Base-by-base conservation (phyloP, 1,140 invertebrate species). In the Cyclargus thomasi region DNA sequence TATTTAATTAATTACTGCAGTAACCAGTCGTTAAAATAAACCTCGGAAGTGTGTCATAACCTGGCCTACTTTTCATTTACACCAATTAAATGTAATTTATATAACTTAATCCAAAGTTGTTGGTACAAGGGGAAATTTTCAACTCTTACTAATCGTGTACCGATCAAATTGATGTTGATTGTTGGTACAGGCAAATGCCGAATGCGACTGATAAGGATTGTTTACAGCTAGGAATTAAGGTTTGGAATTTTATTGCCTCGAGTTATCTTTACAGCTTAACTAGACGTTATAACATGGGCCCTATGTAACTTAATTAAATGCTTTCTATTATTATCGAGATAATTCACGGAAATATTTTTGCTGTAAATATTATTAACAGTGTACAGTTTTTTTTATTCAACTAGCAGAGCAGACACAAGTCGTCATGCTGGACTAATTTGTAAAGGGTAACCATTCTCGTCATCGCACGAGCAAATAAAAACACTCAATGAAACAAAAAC, bases 131-230 rank as follows among this genome's bases (percentile, higher is more conserved):
- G 62, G 65, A 67, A 66, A 67, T 67, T 62, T 18, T 55, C 65
- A 39, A 67, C 65, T 21, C 57, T 53, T 67, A 59, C 23, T 29
- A 62, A 59, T 59, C 55, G 55, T 59, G 55, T 59, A 59, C 55
- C 0, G 55, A 59, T 59, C 55, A 59, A 59, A 59, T 59, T 59
- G 55, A 20, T 59, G 55, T 59, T 59, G 55, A 11, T 59, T 20
- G 55, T 59, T 7, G 18, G 39, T 47, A 47, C 39, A 47, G 39
- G 39, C 14, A 47, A 47, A 47, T 47, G 39, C 39, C 39, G 39
- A 47, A 47, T 47, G 39, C 39, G 39, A 59, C 55, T 59, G 20
- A 59, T 59, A 59, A 59, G 55, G 55, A 20, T 59, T 59, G 18
- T 59, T 59, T 59, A 59, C 17, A 59, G 55, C 55, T 7, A 59